phyloP scores from a whole-genome alignment of 2,888 invertebrate genomes.

The Acleris sparsana region DNA sequence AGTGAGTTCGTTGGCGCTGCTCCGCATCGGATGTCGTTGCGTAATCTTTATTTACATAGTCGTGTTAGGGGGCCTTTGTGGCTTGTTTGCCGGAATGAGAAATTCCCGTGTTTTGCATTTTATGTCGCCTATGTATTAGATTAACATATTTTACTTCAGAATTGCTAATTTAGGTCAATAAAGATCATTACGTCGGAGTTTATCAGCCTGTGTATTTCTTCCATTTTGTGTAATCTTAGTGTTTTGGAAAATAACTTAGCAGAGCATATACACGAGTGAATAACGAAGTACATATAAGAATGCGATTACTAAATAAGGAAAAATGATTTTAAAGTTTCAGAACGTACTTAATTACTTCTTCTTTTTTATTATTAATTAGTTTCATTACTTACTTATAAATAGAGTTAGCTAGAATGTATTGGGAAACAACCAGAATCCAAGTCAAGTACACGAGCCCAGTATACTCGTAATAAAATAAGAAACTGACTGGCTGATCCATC shows the following conservation, averaged over 20 bases:
- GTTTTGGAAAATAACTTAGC: conserved; percentile 8
- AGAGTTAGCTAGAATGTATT: too few species aligned
- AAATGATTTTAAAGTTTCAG: too few species aligned
- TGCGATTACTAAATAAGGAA: too few species aligned
- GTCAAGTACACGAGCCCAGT: too few species aligned
- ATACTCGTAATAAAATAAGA: too few species aligned
- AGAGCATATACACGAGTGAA: too few species aligned
- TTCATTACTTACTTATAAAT: too few species aligned
- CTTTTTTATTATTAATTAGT: too few species aligned
- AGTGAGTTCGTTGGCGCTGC: conserved; percentile 23
- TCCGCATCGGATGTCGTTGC: conserved; percentile 26
- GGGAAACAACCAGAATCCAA: too few species aligned
- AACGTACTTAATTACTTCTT: too few species aligned
- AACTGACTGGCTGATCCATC: too few species aligned
- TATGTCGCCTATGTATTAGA: conserved; percentile 35
- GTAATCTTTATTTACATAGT: conserved; percentile 37
- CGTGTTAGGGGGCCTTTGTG: conserved; percentile 34
- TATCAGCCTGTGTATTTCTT: background rate
- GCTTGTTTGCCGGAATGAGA: conserved; percentile 37
- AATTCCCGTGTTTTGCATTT: conserved; percentile 36
- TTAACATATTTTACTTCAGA: conserved; percentile 33
- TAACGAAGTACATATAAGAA: too few species aligned
- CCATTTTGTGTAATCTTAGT: conserved; percentile 3
- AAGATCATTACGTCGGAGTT: conserved; percentile 11
- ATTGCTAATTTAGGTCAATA: conserved; percentile 31